Evolutionary conservation across 2,797 vertebrate genomes (phyloP), one percentile per base, ranked within the genome.

Genomic region (Phaenicophaeus curvirostris): DNA sequence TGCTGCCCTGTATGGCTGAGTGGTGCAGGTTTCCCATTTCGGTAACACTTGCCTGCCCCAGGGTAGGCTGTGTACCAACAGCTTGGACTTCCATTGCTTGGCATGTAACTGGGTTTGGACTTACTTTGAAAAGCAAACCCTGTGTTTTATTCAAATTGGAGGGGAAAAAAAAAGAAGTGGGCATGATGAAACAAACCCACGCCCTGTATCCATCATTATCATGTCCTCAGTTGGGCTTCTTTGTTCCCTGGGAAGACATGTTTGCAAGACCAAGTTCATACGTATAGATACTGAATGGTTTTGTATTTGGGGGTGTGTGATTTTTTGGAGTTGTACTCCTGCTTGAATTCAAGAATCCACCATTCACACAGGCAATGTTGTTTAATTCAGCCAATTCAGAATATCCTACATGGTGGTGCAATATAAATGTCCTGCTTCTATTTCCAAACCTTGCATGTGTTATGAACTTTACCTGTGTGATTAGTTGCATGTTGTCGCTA

Each of bases 241-340:
- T 0, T 0, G 16, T 44, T 86, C 46, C 39, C 46, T 21, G 35
- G 30, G 53, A 66, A 74, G 46, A 15, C 11, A 13, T 24, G 35
- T 83, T 85, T 89, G 84, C 4, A 5, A 14, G 19, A 61, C n/a
- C 75, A 46, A 42, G 51, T 54, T 10, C 23, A 7, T 69, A 30
- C 25, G 15, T 48, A 2, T 42, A 39, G 65, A 42, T 76, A 57
- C 3, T 9, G 66, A 39, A 53, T 46, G 3, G 6, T 35, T 76
- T 77, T 86, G n/a, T 31, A 7, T 15, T 13, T 25, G 44, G 53
- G 8, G 17, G 44, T n/a, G 6, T 9, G 13, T 28, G 15, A 28
- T 57, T 78, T 61, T 58, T 21, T 1, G 5, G 37, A 15, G 4
- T 27, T 78, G 33, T 21, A 46, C 53, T 82, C 18, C 27, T 78